These are phyloP conservation scores for Kryptopterus vitreolus DNA, from an alignment of 2,797 vertebrate genomes.

Conservation along the genomic window DNA sequence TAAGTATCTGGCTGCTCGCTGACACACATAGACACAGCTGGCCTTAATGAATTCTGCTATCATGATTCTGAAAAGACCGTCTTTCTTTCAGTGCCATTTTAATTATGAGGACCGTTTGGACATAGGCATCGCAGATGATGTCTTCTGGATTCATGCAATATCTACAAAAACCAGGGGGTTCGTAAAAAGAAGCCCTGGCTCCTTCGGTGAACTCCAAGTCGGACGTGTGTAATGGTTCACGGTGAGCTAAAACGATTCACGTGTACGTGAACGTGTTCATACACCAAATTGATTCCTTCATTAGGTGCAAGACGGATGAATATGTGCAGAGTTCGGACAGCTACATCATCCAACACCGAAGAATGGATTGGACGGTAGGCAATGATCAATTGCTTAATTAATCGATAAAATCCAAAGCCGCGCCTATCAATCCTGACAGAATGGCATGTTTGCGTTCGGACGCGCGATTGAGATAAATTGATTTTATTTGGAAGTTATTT, in stretches of 20 bases:
- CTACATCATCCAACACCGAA: constrained; percentile 34
- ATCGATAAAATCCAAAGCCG: constrained; percentile 44
- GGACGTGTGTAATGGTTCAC: constrained; percentile 10
- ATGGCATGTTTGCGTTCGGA: constrained; percentile 43
- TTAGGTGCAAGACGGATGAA: constrained; percentile 49
- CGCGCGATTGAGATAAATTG: constrained; percentile 43
- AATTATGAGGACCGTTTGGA: constrained; percentile 47
- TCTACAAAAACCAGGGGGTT: constrained; percentile 14
- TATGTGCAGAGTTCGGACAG: constrained; percentile 43
- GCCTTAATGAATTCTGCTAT: not conserved
- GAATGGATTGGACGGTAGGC: constrained; percentile 30
- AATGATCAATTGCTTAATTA: constrained; percentile 51
- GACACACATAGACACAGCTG: not conserved
- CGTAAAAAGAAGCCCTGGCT: not conserved
- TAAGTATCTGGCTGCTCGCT: not conserved
- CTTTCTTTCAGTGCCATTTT: constrained; percentile 31
- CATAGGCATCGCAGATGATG: not conserved
- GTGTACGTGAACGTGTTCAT: constrained; percentile 21
- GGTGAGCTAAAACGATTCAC: constrained; percentile 9
- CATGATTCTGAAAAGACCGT: constrained; percentile 1
- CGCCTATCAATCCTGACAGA: constrained; percentile 36
- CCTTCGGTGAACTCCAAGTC: not conserved
- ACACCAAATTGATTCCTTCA: constrained; percentile 41
- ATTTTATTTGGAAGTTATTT: constrained; percentile 42
- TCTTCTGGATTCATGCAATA: constrained; percentile 23